phyloP scores from a whole-genome alignment of 1,140 invertebrate species.

The Caenorhabditis tropicalis region DNA sequence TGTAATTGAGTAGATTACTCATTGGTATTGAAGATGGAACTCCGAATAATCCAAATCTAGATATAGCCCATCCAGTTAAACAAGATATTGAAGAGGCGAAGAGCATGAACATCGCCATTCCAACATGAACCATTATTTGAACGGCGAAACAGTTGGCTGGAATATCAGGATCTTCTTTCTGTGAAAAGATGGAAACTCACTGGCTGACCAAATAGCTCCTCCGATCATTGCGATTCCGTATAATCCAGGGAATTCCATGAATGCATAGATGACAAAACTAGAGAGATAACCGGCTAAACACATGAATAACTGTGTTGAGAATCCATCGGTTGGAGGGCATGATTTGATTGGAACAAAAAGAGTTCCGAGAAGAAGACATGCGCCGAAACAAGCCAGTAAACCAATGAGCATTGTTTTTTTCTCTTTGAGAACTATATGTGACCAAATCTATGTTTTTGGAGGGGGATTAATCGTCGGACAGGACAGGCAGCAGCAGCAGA shows the following conservation, averaged over 20 bases:
- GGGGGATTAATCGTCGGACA: not conserved
- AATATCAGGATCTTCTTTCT: not conserved
- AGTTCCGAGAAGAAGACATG: not conserved
- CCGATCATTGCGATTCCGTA: not conserved
- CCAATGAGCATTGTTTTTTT: conserved; percentile 7
- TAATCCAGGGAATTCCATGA: not conserved
- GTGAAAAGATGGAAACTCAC: not conserved
- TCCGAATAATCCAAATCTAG: not conserved
- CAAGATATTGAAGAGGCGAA: not conserved
- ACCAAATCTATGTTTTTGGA: not conserved
- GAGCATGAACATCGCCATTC: conserved; percentile 27
- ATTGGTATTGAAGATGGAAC: not conserved
- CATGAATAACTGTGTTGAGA: not conserved
- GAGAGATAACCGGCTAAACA: not conserved
- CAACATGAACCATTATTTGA: not conserved
- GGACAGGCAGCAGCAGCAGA: not conserved
- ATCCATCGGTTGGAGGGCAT: not conserved
- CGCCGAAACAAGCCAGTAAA: not conserved
- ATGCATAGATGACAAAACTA: not conserved
- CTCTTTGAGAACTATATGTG: not conserved
- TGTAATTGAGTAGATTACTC: not conserved
- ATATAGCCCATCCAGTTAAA: conserved; percentile 9
- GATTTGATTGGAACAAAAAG: conserved; percentile 12
- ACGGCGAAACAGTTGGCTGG: conserved; percentile 1
- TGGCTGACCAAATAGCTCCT: not conserved